Percentiles rank a stretch among this genome's conserved stretches.
Evolutionary conservation across 2,113 vertebrate genomes (phyloP).

Genomic region (Numenius arquata): DNA sequence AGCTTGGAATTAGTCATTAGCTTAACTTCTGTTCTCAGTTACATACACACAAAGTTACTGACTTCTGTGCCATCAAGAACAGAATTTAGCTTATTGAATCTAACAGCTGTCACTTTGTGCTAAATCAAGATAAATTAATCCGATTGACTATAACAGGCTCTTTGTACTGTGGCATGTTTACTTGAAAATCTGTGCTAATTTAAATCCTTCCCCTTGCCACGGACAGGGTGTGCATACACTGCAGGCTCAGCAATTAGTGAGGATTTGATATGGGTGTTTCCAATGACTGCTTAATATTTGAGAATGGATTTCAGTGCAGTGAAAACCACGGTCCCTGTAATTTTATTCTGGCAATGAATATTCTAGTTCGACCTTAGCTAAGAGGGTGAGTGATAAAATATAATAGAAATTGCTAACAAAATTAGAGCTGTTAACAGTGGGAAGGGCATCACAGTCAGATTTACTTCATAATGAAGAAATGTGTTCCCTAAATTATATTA

Average conservation of each 20-base stretch:
- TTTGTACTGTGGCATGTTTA: slow-evolving; percentile 32
- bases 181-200: slow-evolving; percentile 23
- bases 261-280: background rate
- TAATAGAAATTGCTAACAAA: background rate
- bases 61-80: background rate
- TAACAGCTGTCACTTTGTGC: slow-evolving; percentile 51
- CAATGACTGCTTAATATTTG: background rate
- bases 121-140: slow-evolving; percentile 54
- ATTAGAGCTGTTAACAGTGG: background rate
- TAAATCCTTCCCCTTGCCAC: background rate
- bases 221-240: background rate
- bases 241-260: background rate
- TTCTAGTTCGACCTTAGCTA: background rate
- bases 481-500: background rate
- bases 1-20: slow-evolving; percentile 41
- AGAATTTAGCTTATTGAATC: slow-evolving; percentile 41
- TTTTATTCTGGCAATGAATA: background rate
- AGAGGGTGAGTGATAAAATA: background rate
- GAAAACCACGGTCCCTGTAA: background rate
- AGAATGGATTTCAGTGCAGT: background rate
- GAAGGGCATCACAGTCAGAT: background rate
- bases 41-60: background rate
- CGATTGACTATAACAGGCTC: slow-evolving; percentile 10
- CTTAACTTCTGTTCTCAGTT: slow-evolving; percentile 41
- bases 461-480: background rate